Conservation (phyloP, 2,113 vertebrate genomes). For the Hipposideros armiger region DNA sequence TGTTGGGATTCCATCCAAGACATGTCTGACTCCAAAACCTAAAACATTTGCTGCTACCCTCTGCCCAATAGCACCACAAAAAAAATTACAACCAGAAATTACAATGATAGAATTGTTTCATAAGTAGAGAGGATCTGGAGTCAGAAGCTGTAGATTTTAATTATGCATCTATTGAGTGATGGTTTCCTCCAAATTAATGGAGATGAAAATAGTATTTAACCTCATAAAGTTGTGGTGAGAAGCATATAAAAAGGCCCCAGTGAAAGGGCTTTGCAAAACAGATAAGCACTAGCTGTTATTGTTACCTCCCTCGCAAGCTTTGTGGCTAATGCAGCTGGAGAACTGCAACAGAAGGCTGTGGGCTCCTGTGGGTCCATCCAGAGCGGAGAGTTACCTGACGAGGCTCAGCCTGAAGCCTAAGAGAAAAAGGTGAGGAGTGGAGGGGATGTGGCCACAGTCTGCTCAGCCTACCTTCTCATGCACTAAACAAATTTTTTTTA, state of each 20-base stretch:
- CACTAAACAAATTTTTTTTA: not conserved
- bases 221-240: constrained; percentile 15
- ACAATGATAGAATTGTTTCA: not conserved
- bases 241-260: not conserved
- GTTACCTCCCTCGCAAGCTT: not conserved
- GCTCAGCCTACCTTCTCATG: not conserved
- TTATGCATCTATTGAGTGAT: not conserved
- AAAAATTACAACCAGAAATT: not conserved
- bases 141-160: constrained; percentile 53
- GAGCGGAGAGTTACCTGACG: too few relatives aligned
- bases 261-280: not conserved
- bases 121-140: constrained; percentile 25
- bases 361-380: not conserved
- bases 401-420: not conserved
- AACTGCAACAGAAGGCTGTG: not conserved
- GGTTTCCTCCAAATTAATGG: constrained; percentile 65
- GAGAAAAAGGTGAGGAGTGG: not conserved
- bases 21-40: not conserved
- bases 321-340: not conserved
- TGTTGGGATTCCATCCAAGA: not conserved
- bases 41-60: not conserved
- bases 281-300: not conserved
- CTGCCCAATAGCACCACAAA: not conserved
- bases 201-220: constrained; percentile 61
- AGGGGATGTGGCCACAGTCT: not conserved